phyloP scores from a whole-genome alignment of 64 coral and sea anemone genomes.

The Montipora cactus region DNA sequence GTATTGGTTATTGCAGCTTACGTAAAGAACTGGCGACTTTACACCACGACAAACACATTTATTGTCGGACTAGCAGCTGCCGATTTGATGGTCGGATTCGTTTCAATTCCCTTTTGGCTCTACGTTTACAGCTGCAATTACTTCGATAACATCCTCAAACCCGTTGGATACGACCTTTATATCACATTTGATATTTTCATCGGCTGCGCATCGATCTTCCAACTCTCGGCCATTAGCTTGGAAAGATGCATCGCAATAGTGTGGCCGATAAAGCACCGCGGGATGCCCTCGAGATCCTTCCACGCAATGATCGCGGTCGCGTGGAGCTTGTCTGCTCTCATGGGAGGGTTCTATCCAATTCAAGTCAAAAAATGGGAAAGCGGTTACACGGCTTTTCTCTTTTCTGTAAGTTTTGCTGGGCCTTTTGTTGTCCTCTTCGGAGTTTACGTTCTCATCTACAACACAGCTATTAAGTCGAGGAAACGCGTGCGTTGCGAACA shows the following conservation, averaged over 20 bases:
- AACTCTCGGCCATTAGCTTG: slow-evolving; percentile 88
- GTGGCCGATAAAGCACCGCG: slow-evolving; percentile 64
- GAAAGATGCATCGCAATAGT: slow-evolving; percentile 84
- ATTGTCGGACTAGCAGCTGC: slow-evolving; percentile 78
- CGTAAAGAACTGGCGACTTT: slow-evolving; percentile 66
- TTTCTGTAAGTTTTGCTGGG: slow-evolving; percentile 60
- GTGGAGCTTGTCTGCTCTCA: slow-evolving; percentile 61
- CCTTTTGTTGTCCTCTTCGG: slow-evolving; percentile 70
- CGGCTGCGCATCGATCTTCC: slow-evolving; percentile 80
- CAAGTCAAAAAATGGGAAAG: slow-evolving; percentile 14
- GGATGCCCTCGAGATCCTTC: slow-evolving; percentile 33
- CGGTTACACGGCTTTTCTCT: slow-evolving; percentile 62
- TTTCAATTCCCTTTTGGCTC: slow-evolving; percentile 78
- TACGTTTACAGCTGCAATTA: slow-evolving; percentile 58
- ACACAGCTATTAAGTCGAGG: slow-evolving; percentile 4
- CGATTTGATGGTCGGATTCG: slow-evolving; percentile 72
- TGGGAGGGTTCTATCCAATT: slow-evolving; percentile 63
- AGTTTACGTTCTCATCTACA: slow-evolving; percentile 72
- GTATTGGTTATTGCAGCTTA: slow-evolving; percentile 70
- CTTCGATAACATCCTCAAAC: background rate
- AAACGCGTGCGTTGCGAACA: background rate
- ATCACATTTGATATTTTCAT: slow-evolving; percentile 80
- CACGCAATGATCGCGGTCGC: slow-evolving; percentile 49
- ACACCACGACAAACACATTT: slow-evolving; percentile 77
- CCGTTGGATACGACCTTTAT: slow-evolving; percentile 36